phyloP scores from a whole-genome alignment of 1,140 invertebrate species.

The Halesus radiatus region DNA sequence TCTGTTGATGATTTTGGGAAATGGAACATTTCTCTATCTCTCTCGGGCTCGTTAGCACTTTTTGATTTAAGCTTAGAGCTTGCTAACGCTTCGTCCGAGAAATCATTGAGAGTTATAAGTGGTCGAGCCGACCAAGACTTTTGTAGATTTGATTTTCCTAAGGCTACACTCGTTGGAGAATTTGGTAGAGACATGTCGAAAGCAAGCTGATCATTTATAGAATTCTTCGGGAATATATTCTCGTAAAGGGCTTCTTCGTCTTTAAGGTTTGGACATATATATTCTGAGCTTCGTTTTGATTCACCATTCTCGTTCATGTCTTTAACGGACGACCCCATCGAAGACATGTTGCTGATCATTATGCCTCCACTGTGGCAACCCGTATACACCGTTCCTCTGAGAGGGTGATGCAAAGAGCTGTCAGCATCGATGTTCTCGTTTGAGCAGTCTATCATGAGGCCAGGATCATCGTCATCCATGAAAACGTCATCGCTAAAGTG shows the following conservation, averaged over 20 bases:
- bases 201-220: slow-evolving; percentile 41
- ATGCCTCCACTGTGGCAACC: slow-evolving; percentile 53
- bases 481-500: slow-evolving; percentile 55
- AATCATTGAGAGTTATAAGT: slow-evolving; percentile 44
- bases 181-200: slow-evolving; percentile 54
- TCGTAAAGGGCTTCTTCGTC: slow-evolving; percentile 51
- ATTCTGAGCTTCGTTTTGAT: slow-evolving; percentile 34
- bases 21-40: slow-evolving; percentile 70
- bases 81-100: slow-evolving; percentile 38
- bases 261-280: slow-evolving; percentile 18
- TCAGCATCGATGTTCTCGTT: slow-evolving; percentile 9
- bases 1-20: slow-evolving; percentile 74
- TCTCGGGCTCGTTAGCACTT: slow-evolving; percentile 70
- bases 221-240: slow-evolving; percentile 49
- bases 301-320: not conserved
- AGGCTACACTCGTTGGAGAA: slow-evolving; percentile 37
- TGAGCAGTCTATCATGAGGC: slow-evolving; percentile 49
- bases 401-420: slow-evolving; percentile 17
- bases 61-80: slow-evolving; percentile 62
- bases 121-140: slow-evolving; percentile 54
- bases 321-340: slow-evolving; percentile 33
- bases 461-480: slow-evolving; percentile 51
- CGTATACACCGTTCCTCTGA: slow-evolving; percentile 50
- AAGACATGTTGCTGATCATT: slow-evolving; percentile 52
- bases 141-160: slow-evolving; percentile 31